Evolutionary conservation across 2,888 invertebrate genomes (phyloP), one percentile per base, ranked within the genome.

Genomic region (Unio delphinus): DNA sequence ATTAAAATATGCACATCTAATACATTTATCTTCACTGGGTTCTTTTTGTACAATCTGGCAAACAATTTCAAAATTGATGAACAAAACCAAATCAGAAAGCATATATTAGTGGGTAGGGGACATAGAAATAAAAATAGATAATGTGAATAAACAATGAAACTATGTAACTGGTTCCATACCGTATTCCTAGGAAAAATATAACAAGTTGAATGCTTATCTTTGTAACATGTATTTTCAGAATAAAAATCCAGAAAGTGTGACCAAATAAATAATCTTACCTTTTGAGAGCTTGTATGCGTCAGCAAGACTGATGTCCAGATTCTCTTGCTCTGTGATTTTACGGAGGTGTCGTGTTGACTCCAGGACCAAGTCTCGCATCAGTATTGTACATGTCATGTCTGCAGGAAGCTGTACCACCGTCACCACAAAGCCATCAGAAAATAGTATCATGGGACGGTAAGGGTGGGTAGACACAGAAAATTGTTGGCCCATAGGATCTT

Each of bases 391-490:
- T 64, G 81, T 84, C 63, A 86, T 74, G 34, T 88, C 84, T 11
- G 74, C 78, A 26, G 86, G 83, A 34, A 87, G 75, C 67, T 86
- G 86, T 4, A 84, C 69, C 15, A 88, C 85, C 1, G 88, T 87
- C 4, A 89, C 88, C 77, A 86, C 80, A 80, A 84, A 88, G 30
- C 89, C 89, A 78, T 89, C 89, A n/a, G 87, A 87, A 74, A 82
- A 87, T 28, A 89, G 83, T 60, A 89, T 66, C 45, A 89, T 81
- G 61, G 89, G 89, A 54, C 86, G 80, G 54, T 81, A 74, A 1
- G 89, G 88, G 72, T 89, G 89, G 54, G 83, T 78, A 62, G 86
- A 76, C 70, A 89, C 78, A 18, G 89, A 88, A 69, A 87, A 89
- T 63, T 79, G 75, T 71, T 89, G 89, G 23, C 77, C 69, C 74